Evolutionary conservation across 2,113 vertebrate species (phyloP).

Genomic region (Cephalopholis sonnerati): DNA sequence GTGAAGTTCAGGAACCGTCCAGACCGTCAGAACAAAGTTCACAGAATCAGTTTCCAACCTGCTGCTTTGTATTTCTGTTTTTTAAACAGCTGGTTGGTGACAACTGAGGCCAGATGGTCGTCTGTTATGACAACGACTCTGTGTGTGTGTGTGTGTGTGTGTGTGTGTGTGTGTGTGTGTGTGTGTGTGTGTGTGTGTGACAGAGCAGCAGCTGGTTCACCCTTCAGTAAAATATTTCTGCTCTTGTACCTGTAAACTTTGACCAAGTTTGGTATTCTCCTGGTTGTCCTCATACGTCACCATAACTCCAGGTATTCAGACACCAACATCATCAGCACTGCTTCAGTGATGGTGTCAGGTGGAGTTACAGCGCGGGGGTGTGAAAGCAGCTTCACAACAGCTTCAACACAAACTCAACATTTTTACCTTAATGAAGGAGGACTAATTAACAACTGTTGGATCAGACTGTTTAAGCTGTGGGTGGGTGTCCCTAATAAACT

Average conservation of each 20-base stretch:
- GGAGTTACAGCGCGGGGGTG: too few relatives aligned
- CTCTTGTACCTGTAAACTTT: neutral
- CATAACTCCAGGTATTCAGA: too few relatives aligned
- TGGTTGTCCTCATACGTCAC: too few relatives aligned
- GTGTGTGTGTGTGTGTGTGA: slow-evolving; percentile 27
- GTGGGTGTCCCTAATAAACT: too few relatives aligned
- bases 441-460: too few relatives aligned
- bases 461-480: too few relatives aligned
- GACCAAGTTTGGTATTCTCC: neutral
- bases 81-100: slow-evolving; percentile 14
- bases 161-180: slow-evolving; percentile 21
- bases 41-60: too few relatives aligned
- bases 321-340: too few relatives aligned
- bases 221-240: neutral
- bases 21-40: neutral
- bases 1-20: neutral
- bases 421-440: too few relatives aligned
- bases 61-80: neutral
- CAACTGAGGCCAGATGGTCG: slow-evolving; percentile 39
- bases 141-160: slow-evolving; percentile 9
- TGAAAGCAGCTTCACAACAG: too few relatives aligned
- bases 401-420: too few relatives aligned
- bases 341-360: too few relatives aligned
- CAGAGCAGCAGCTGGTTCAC: neutral
- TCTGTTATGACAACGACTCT: neutral